Evolutionary conservation across 2,888 invertebrate genomes (phyloP).

Genomic region (Andrena dorsata): DNA sequence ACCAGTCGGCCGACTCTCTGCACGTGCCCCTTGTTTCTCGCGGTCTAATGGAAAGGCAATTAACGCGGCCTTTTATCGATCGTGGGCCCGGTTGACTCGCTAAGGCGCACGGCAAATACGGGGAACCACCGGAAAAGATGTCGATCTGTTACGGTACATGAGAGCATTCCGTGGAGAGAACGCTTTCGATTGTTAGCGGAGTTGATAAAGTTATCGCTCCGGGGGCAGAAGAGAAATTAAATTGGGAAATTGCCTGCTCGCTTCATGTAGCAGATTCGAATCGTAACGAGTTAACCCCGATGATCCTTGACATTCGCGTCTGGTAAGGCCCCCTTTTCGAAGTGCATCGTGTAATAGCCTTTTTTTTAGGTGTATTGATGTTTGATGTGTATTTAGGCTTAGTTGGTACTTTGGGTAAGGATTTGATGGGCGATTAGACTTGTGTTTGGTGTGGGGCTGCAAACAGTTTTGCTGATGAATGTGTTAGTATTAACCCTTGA

Average conservation of each 20-base stretch:
- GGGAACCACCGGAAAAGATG: constrained; percentile 15
- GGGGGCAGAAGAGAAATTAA: constrained; percentile 8
- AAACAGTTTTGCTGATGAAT: too few relatives aligned
- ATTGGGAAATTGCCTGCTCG: not conserved
- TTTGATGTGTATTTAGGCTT: too few relatives aligned
- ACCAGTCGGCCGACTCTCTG: constrained; percentile 46
- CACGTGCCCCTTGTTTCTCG: constrained; percentile 64
- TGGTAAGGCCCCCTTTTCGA: not conserved
- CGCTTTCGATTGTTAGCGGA: constrained; percentile 17
- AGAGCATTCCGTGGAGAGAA: not conserved
- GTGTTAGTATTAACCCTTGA: too few relatives aligned
- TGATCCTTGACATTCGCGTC: not conserved
- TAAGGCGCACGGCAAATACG: constrained; percentile 27
- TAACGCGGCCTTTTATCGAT: constrained; percentile 65
- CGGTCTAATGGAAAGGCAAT: constrained; percentile 67
- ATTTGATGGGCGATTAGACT: too few relatives aligned
- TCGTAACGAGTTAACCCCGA: not conserved
- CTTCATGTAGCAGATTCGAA: not conserved
- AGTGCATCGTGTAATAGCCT: not conserved
- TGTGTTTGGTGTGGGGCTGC: too few relatives aligned
- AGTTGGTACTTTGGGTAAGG: too few relatives aligned
- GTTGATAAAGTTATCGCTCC: constrained; percentile 20
- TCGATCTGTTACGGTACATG: constrained; percentile 11
- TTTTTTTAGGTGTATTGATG: too few relatives aligned
- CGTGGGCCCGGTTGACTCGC: constrained; percentile 6